Percentiles rank a stretch among this genome's conserved stretches.
These are phyloP conservation scores for Paraplagusia blochii DNA, from an alignment of 2,113 vertebrate species.

Conservation along the genomic window DNA sequence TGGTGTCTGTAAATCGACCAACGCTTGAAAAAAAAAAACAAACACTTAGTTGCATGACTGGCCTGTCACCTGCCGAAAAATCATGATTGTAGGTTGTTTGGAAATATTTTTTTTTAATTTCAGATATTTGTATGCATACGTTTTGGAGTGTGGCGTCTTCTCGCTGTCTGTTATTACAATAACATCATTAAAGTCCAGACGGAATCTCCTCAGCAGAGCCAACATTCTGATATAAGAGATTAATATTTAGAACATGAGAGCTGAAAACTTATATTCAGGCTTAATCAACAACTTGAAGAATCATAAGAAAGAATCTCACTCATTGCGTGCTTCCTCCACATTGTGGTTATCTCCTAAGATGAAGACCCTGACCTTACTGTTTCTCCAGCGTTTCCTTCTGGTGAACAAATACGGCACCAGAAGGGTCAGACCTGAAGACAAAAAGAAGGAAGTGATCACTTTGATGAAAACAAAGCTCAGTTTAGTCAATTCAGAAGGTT, in stretches of 20 bases:
- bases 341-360: slow-evolving; percentile 66
- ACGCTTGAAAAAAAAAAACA: slow-evolving; percentile 36
- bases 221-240: slow-evolving; percentile 60
- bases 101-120: too few relatives aligned
- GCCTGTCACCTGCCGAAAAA: background rate
- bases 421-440: slow-evolving; percentile 74
- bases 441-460: background rate
- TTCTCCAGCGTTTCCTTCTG: slow-evolving; percentile 69
- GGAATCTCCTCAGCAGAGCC: slow-evolving; percentile 69
- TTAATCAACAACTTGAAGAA: too few relatives aligned
- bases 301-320: slow-evolving; percentile 55
- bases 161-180: slow-evolving; percentile 75
- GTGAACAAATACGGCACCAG: slow-evolving; percentile 78
- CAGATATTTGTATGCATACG: slow-evolving; percentile 42
- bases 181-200: slow-evolving; percentile 73
- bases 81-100: too few relatives aligned
- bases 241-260: background rate
- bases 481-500: too few relatives aligned
- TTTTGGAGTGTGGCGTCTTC: slow-evolving; percentile 65
- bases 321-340: slow-evolving; percentile 71
- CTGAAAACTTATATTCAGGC: background rate
- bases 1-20: slow-evolving; percentile 69
- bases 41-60: background rate
- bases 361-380: slow-evolving; percentile 72
- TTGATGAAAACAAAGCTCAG: too few relatives aligned